Conservation (phyloP, 2,888 invertebrate genomes). For the Cantharis nigra region DNA sequence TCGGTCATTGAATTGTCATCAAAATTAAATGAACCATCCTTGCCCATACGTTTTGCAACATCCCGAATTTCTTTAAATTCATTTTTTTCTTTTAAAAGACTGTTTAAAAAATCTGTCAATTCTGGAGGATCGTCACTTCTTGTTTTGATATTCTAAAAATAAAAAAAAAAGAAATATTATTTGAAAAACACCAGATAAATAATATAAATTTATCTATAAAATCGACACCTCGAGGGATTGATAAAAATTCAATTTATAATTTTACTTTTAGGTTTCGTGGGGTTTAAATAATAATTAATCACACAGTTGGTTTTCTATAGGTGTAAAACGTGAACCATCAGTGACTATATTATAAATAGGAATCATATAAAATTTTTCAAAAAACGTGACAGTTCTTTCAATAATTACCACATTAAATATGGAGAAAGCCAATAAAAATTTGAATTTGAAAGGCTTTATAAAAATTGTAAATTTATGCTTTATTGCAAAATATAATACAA, state of each 20-base stretch:
- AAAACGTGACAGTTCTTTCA: neutral
- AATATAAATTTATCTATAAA: too few relatives aligned
- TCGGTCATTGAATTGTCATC: neutral
- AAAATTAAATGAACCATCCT: neutral
- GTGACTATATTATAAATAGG: neutral
- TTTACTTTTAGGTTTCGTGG: neutral
- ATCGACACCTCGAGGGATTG: neutral
- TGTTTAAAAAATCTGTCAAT: conserved; percentile 47
- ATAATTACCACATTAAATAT: neutral
- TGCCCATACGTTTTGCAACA: conserved; percentile 22
- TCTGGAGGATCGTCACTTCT: conserved; percentile 47
- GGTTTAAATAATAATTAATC: neutral
- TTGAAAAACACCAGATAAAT: neutral
- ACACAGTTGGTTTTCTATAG: neutral
- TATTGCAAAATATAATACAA: neutral
- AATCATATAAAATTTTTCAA: neutral
- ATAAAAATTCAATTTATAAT: neutral
- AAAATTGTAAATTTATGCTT: neutral
- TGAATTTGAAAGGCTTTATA: neutral
- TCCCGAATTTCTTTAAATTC: conserved; percentile 49
- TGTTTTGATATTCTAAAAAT: conserved; percentile 43
- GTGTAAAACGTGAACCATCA: neutral
- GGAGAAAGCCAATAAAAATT: neutral
- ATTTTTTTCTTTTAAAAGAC: conserved; percentile 45
- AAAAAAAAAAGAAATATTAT: neutral